Percentiles rank a stretch among this genome's conserved stretches.
Conservation (phyloP, 2,797 vertebrate genomes). For the Echeneis naucrates region DNA sequence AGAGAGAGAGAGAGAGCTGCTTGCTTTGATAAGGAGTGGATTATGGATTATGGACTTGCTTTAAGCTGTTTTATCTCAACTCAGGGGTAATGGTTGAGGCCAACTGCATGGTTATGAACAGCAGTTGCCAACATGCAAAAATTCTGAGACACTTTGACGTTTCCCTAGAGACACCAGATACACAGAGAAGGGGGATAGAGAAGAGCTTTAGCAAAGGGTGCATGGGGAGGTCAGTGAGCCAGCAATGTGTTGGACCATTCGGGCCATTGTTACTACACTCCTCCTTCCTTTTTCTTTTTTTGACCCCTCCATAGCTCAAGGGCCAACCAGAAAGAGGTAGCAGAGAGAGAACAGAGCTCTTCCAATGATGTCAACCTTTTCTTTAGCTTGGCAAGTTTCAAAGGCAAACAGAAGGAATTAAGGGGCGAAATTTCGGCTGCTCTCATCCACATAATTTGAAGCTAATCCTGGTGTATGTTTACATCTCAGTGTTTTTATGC, state of each 20-base stretch:
- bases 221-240: conserved; percentile 56
- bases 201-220: conserved; percentile 40
- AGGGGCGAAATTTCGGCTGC: not conserved
- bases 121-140: conserved; percentile 66
- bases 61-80: conserved; percentile 84
- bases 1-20: conserved; percentile 68
- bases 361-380: conserved; percentile 32
- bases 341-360: conserved; percentile 16
- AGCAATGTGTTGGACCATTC: conserved; percentile 59
- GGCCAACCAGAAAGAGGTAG: conserved; percentile 47
- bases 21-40: conserved; percentile 85
- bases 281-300: conserved; percentile 36
- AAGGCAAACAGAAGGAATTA: conserved; percentile 8
- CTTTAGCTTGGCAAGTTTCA: conserved; percentile 20
- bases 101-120: conserved; percentile 71
- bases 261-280: conserved; percentile 62
- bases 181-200: too few relatives aligned
- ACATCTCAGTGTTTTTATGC: not conserved
- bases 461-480: conserved; percentile 11
- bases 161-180: conserved; percentile 66
- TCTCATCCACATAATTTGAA: not conserved
- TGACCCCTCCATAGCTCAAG: conserved; percentile 47
- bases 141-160: conserved; percentile 61
- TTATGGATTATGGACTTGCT: conserved; percentile 82
- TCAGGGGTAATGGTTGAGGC: conserved; percentile 80